Evolutionary conservation across 2,888 invertebrate genomes (phyloP).

Genomic region (Mamestra brassicae): DNA sequence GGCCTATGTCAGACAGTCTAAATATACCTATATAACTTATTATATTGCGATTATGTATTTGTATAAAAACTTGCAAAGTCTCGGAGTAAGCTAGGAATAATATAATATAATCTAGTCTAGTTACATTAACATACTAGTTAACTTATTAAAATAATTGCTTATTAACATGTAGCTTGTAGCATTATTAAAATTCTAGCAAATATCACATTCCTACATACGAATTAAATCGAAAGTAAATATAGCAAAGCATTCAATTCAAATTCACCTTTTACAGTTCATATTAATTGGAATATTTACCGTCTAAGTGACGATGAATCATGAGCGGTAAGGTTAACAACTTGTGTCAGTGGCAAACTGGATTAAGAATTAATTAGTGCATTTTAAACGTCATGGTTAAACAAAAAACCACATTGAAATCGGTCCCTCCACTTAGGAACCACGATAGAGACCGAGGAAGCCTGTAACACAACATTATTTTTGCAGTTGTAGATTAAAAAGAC

Average conservation of each 20-base stretch:
- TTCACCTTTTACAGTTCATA: constrained; percentile 23
- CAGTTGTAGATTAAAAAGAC: too few relatives aligned
- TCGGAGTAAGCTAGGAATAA: neutral
- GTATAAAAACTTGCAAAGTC: neutral
- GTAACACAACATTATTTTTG: too few relatives aligned
- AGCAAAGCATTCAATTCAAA: constrained; percentile 3
- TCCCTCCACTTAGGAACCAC: neutral
- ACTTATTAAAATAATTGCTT: constrained; percentile 10
- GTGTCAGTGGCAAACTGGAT: neutral
- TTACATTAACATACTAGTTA: constrained; percentile 13
- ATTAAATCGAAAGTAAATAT: neutral
- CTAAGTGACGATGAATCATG: constrained; percentile 11
- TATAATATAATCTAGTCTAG: too few relatives aligned
- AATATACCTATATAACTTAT: too few relatives aligned
- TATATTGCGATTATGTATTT: too few relatives aligned
- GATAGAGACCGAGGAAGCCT: too few relatives aligned
- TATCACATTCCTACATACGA: neutral
- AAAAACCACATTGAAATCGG: neutral
- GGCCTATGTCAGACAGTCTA: too few relatives aligned
- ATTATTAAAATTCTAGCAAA: constrained; percentile 15
- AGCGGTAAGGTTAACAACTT: neutral
- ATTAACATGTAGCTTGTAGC: too few relatives aligned
- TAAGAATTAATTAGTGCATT: neutral
- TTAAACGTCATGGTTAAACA: neutral
- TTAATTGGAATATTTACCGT: constrained; percentile 12